Conservation (phyloP, 2,113 vertebrate genomes). For the Chaetops frenatus region DNA sequence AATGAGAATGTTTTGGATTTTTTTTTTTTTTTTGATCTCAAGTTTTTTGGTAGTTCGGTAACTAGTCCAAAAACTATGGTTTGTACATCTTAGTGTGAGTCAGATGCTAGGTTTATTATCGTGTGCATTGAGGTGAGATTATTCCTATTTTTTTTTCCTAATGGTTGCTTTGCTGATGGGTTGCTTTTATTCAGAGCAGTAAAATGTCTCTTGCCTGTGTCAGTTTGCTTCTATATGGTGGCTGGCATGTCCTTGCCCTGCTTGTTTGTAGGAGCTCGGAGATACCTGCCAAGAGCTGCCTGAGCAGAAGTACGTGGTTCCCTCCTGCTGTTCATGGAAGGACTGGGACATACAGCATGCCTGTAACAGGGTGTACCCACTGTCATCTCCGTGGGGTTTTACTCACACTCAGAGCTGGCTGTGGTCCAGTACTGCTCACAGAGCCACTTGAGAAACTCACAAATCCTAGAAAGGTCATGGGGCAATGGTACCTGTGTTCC, state of each 20-base stretch:
- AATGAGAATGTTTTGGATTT: not conserved
- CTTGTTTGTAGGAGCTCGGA: not conserved
- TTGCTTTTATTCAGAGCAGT: not conserved
- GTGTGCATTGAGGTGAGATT: not conserved
- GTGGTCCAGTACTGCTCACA: rapidly evolving
- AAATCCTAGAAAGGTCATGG: not conserved
- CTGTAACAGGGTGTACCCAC: not conserved
- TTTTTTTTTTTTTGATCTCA: not conserved
- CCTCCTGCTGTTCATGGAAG: not conserved
- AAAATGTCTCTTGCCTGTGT: not conserved
- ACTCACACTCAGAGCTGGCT: not conserved
- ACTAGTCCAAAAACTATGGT: not conserved
- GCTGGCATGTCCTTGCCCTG: not conserved
- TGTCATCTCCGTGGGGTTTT: not conserved
- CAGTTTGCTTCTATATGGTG: not conserved
- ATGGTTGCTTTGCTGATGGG: not conserved
- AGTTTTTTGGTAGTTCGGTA: not conserved
- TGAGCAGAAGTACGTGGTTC: not conserved
- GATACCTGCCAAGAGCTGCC: not conserved
- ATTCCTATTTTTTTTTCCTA: not conserved
- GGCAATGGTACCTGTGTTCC: not conserved
- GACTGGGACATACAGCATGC: not conserved
- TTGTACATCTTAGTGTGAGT: not conserved
- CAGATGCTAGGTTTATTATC: not conserved
- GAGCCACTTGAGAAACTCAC: not conserved